These are phyloP conservation scores for Syngnathus floridae DNA, from an alignment of 2,113 vertebrate species.

Conservation along the genomic window DNA sequence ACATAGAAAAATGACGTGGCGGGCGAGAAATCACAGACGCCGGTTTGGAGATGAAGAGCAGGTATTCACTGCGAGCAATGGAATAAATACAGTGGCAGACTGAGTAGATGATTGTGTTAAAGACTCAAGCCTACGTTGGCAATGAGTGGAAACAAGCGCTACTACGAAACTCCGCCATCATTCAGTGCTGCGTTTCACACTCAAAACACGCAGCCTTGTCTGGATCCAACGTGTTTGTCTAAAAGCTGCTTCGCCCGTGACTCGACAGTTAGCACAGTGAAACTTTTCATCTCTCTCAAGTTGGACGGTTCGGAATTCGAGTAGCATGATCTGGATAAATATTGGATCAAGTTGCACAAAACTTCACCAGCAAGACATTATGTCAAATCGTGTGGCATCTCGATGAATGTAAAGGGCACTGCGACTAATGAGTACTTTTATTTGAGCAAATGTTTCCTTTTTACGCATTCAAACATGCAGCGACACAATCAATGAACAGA, in stretches of 20 bases:
- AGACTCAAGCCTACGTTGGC: neutral
- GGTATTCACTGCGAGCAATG: slow-evolving; percentile 70
- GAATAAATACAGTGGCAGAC: slow-evolving; percentile 70
- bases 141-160: neutral
- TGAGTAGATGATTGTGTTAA: neutral
- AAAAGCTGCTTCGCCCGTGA: neutral
- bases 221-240: neutral
- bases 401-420: too few relatives aligned
- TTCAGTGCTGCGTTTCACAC: neutral
- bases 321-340: too few relatives aligned
- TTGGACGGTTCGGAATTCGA: neutral
- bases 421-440: neutral
- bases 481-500: too few relatives aligned
- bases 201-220: neutral
- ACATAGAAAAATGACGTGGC: slow-evolving; percentile 45
- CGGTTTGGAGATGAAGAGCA: slow-evolving; percentile 74
- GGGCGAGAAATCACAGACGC: slow-evolving; percentile 86
- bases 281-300: neutral
- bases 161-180: neutral
- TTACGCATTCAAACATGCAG: too few relatives aligned
- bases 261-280: neutral
- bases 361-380: too few relatives aligned
- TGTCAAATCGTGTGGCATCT: too few relatives aligned
- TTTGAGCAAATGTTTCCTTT: too few relatives aligned
- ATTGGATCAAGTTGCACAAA: too few relatives aligned